These are phyloP conservation scores for Callithrix jacchus DNA, from an alignment of 2,113 vertebrate genomes.

Conservation along the genomic window DNA sequence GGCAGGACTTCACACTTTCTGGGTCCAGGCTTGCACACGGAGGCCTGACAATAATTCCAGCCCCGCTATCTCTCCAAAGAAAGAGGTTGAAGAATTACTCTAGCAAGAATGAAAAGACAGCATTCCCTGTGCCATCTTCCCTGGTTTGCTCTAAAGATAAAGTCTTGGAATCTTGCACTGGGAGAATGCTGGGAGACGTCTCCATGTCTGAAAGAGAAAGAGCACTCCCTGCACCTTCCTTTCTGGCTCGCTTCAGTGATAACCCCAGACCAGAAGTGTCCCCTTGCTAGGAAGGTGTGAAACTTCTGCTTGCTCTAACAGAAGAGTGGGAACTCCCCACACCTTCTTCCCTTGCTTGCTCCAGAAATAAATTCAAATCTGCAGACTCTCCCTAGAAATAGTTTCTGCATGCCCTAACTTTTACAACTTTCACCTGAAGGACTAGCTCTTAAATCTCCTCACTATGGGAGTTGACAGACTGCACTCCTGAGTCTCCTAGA, in stretches of 20 bases:
- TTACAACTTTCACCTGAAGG: neutral
- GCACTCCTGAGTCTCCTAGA: neutral
- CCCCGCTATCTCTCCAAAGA: neutral
- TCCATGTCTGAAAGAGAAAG: neutral
- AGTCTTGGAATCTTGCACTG: neutral
- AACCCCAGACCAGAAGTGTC: too few species aligned
- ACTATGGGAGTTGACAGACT: neutral
- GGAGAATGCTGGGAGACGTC: neutral
- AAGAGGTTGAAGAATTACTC: neutral
- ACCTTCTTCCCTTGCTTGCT: neutral
- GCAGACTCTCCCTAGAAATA: neutral
- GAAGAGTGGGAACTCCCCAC: neutral
- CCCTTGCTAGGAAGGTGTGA: neutral
- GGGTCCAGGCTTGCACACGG: too few species aligned
- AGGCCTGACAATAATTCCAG: neutral
- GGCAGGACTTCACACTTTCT: too few species aligned
- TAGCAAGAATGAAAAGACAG: neutral
- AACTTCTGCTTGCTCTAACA: neutral
- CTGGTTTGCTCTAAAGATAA: neutral
- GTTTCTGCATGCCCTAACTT: neutral
- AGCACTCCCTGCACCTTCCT: neutral
- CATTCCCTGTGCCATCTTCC: neutral
- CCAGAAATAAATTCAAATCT: neutral
- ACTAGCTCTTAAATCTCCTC: neutral
- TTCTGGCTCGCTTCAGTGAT: neutral